Evolutionary conservation across 1,140 invertebrate species (phyloP).

Genomic region (Calosoma granatense): DNA sequence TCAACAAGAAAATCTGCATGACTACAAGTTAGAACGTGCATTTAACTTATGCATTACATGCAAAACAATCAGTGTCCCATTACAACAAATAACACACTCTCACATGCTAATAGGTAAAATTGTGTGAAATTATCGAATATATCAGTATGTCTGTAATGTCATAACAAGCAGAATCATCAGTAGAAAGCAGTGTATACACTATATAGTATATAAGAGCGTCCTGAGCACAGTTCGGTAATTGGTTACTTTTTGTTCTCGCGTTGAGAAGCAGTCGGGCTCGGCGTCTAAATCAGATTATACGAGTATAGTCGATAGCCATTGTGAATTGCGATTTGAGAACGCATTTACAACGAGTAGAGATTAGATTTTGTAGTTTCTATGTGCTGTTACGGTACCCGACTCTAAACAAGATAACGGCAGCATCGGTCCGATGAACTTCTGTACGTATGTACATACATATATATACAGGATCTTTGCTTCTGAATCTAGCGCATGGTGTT

Average conservation of each 20-base stretch:
- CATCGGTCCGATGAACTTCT: background rate
- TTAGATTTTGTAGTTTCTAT: conserved; percentile 5
- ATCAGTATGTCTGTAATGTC: no score
- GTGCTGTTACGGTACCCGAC: background rate
- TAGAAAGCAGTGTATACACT: background rate
- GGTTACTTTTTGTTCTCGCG: background rate
- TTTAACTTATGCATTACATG: background rate
- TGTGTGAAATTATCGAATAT: no score
- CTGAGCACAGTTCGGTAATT: background rate
- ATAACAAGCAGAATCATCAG: no score
- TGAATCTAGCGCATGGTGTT: background rate
- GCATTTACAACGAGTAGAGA: background rate
- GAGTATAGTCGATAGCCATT: background rate
- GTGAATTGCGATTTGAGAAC: conserved; percentile 2
- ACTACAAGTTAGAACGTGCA: no score
- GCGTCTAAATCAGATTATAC: conserved; percentile 1
- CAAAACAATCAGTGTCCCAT: no score
- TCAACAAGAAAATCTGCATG: no score
- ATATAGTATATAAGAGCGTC: background rate
- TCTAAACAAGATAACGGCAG: background rate
- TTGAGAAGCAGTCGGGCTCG: background rate
- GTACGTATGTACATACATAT: background rate
- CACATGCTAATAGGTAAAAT: no score
- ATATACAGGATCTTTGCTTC: background rate
- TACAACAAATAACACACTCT: no score